Conservation (phyloP, 92 coral and sea anemone species). For the Isaurus tuberculatus region DNA sequence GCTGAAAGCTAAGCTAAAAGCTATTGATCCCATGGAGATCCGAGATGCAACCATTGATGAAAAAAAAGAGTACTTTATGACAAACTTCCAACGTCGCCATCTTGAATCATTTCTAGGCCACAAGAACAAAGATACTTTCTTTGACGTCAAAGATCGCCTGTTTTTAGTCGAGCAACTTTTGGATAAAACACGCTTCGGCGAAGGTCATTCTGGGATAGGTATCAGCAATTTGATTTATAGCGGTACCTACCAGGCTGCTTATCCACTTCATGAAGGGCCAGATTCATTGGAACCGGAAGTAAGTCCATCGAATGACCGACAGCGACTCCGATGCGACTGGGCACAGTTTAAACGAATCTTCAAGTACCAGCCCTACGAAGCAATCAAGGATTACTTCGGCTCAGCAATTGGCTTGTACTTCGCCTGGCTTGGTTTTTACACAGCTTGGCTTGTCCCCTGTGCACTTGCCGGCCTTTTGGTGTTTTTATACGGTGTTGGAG, state of each 20-base stretch:
- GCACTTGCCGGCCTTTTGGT: constrained; percentile 82
- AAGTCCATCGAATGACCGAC: constrained; percentile 75
- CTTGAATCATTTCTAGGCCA: constrained; percentile 57
- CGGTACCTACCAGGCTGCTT: constrained; percentile 71
- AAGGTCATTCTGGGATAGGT: constrained; percentile 73
- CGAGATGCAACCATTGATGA: constrained; percentile 64
- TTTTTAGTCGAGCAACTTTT: constrained; percentile 71
- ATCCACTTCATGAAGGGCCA: constrained; percentile 85
- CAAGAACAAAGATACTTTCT: constrained; percentile 69
- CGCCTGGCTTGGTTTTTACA: constrained; percentile 95
- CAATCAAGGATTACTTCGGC: constrained; percentile 88
- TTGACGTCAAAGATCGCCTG: constrained; percentile 59
- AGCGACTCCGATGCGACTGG: constrained; percentile 85
- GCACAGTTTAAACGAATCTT: constrained; percentile 81
- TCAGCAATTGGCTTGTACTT: constrained; percentile 84
- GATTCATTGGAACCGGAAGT: constrained; percentile 58
- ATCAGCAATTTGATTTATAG: constrained; percentile 69
- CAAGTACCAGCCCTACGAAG: constrained; percentile 89
- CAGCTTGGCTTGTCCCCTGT: constrained; percentile 87
- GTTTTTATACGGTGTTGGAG: constrained; percentile 88
- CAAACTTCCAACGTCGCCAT: constrained; percentile 65
- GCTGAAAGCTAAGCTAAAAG: constrained; percentile 42
- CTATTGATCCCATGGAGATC: constrained; percentile 72
- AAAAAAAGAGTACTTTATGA: constrained; percentile 76
- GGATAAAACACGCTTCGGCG: constrained; percentile 72